Evolutionary conservation across 2,113 vertebrate species (phyloP), one percentile per base, ranked within the genome.

Genomic region (Chamaetylas fuelleborni): DNA sequence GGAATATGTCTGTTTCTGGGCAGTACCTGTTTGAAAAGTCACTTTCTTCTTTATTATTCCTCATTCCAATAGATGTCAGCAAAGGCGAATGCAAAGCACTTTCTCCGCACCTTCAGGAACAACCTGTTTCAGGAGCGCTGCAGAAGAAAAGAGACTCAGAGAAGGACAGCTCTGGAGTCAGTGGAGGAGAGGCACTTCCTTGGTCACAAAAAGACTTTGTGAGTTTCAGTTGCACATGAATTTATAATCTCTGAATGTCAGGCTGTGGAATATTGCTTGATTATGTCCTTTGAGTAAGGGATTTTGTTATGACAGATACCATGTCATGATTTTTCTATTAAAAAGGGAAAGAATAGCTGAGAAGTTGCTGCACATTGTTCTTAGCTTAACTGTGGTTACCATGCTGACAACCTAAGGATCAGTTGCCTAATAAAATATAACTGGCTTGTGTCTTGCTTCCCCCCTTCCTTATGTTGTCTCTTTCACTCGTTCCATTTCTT

Each of bases 41-140:
- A 19, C 50, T 85, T 54, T 31, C 8, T 90, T 86, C 66, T 81
- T 56, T 36, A 15, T 86, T 61, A 28, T 66, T 38, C 42, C 33
- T 65, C 14, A 9, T 92, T 94, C 74, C 85, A 80, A 81, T 85
- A 99, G 98, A 97, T 98, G 64, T 98, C 98, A 70, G 97, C 98
- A 96, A 98, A 95, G 62, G 98, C 97, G 15, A 98, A 97, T 8
- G 90, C 98, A 64, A 97, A 97, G 45, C 98, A 97, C 2, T 88
- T 99, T 20, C 60, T 98, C 38, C 64, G 31, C 81, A 97, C 92
- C 3, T 76, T 98, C 80, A 97, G 97, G 50, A 97, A 96, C 28
- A 96, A 96, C 36, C 87, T 98, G 92, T 94, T 97, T 23, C 97
- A 94, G 77, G 80, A 90, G 16, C 38, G 11, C 93, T 73, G 50